These are phyloP conservation scores for Stratiomys singularior DNA, from an alignment of 2,888 invertebrate genomes.

Conservation along the genomic window DNA sequence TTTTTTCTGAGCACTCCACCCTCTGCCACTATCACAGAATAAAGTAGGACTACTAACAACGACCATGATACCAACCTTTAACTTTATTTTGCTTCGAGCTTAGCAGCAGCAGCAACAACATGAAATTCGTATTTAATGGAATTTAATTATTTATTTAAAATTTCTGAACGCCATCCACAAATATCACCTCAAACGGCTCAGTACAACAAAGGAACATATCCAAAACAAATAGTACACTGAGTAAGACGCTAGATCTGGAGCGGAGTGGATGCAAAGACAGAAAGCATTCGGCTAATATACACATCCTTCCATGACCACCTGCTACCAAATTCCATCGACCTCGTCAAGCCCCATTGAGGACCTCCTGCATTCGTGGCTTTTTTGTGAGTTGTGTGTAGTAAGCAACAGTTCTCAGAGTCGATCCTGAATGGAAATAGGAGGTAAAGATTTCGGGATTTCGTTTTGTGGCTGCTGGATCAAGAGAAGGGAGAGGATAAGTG, in stretches of 20 bases:
- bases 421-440: not conserved
- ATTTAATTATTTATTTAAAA: slow-evolving; percentile 49
- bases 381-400: not conserved
- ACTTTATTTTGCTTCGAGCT: slow-evolving; percentile 3
- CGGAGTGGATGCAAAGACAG: not conserved
- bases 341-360: not conserved
- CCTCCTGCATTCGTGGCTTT: not conserved
- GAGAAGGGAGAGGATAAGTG: not conserved
- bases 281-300: slow-evolving; percentile 24
- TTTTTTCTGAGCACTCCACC: not conserved
- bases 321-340: slow-evolving; percentile 8
- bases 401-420: not conserved
- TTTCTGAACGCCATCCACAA: slow-evolving; percentile 43
- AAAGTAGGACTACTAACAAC: no score
- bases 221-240: not conserved
- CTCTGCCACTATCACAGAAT: not conserved
- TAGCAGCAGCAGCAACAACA: slow-evolving; percentile 12
- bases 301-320: slow-evolving; percentile 32
- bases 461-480: slow-evolving; percentile 19
- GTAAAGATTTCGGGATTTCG: slow-evolving; percentile 34
- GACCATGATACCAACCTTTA: not conserved
- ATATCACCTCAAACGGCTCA: slow-evolving; percentile 35
- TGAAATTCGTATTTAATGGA: slow-evolving; percentile 48
- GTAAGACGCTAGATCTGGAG: not conserved
- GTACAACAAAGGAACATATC: not conserved